A percentile compares a stretch with the other conserved stretches of the same genome.
phyloP scores from a whole-genome alignment of 1,140 invertebrate genomes.

The Thereuonema tuberculata region DNA sequence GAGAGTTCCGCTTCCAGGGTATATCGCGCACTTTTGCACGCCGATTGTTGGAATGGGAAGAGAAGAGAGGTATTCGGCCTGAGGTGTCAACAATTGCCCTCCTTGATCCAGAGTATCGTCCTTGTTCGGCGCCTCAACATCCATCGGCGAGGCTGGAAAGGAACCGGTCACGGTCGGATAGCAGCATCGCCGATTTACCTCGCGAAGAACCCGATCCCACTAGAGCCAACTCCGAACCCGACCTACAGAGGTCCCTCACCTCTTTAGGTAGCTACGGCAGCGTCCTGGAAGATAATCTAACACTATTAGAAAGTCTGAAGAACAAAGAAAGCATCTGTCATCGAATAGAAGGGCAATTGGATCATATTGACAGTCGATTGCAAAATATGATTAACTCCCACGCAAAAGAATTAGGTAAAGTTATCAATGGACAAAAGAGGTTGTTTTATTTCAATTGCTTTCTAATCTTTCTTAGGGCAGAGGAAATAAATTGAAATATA shows the following conservation, averaged over 20 bases:
- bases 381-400: neutral
- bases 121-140: slow-evolving; percentile 21
- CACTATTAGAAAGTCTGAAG: slow-evolving; percentile 33
- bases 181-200: slow-evolving; percentile 42
- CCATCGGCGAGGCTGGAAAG: slow-evolving; percentile 21
- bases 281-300: slow-evolving; percentile 38
- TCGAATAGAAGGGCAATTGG: slow-evolving; percentile 30
- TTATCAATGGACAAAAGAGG: too few relatives aligned
- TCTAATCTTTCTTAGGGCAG: too few relatives aligned
- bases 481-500: too few relatives aligned
- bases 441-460: too few relatives aligned
- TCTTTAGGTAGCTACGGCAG: slow-evolving; percentile 26
- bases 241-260: slow-evolving; percentile 10
- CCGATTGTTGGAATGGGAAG: slow-evolving; percentile 82
- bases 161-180: slow-evolving; percentile 48
- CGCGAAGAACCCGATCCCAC: slow-evolving; percentile 15
- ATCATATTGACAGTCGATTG: slow-evolving; percentile 24
- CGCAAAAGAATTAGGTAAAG: neutral
- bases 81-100: slow-evolving; percentile 65
- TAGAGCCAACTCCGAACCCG: slow-evolving; percentile 26
- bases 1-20: slow-evolving; percentile 66
- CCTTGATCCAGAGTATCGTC: slow-evolving; percentile 42
- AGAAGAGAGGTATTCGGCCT: slow-evolving; percentile 58
- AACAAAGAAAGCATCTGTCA: slow-evolving; percentile 35
- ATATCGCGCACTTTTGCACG: slow-evolving; percentile 74